phyloP scores from a whole-genome alignment of 1,140 invertebrate species.

The Drosophila kurseongensis region DNA sequence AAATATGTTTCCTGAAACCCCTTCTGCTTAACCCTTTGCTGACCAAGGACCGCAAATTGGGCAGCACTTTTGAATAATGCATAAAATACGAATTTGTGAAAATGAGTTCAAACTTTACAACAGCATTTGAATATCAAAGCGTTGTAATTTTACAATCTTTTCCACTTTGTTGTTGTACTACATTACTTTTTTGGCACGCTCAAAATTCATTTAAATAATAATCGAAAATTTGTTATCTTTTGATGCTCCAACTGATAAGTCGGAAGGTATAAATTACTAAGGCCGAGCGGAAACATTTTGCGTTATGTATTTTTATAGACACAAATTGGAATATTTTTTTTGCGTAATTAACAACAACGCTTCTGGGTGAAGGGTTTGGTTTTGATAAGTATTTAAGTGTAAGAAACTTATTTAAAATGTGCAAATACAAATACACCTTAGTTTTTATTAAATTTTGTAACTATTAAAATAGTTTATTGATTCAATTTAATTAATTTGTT shows the following conservation, averaged over 20 bases:
- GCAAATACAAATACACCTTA: too few relatives aligned
- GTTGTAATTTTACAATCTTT: conserved; percentile 31
- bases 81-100: conserved; percentile 67
- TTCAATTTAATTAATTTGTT: too few relatives aligned
- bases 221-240: conserved; percentile 43
- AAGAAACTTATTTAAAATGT: too few relatives aligned
- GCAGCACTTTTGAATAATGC: conserved; percentile 78
- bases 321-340: too few relatives aligned
- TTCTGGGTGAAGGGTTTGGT: too few relatives aligned
- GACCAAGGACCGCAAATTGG: conserved; percentile 37
- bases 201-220: conserved; percentile 66
- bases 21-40: conserved; percentile 59
- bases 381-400: too few relatives aligned
- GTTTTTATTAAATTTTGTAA: too few relatives aligned
- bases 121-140: conserved; percentile 82
- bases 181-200: conserved; percentile 20
- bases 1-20: conserved; percentile 50
- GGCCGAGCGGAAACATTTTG: neutral
- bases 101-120: conserved; percentile 70
- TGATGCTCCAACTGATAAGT: conserved; percentile 10
- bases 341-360: too few relatives aligned
- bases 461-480: too few relatives aligned
- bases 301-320: neutral
- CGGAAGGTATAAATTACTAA: neutral
- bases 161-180: conserved; percentile 4